Evolutionary conservation across 37 sponge, comb jelly and placozoan species (phyloP).

Genomic region (Chondrilla cf. caribensis): DNA sequence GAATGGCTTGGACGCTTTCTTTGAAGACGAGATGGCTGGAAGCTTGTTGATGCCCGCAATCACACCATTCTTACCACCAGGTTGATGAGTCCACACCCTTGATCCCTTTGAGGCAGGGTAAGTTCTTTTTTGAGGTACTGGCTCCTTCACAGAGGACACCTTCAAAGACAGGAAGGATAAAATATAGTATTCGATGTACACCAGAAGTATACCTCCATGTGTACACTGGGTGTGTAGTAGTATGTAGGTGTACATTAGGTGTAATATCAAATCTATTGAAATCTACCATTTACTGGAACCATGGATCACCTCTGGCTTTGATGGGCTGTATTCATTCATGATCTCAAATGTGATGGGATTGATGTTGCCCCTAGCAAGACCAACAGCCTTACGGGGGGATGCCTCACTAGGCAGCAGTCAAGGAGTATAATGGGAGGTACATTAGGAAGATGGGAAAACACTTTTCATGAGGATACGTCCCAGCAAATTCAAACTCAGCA

Average conservation of each 20-base stretch:
- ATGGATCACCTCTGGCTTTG: slow-evolving; percentile 46
- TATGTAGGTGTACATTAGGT: no score
- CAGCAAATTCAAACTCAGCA: slow-evolving; percentile 63
- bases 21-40: background rate
- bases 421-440: background rate
- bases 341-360: slow-evolving; percentile 75
- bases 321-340: slow-evolving; percentile 73
- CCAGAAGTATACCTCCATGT: no score
- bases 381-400: slow-evolving; percentile 76
- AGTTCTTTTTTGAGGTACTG: no score
- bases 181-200: no score
- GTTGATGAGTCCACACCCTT: no score
- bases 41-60: background rate
- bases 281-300: no score
- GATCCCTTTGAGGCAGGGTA: background rate
- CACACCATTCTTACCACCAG: no score
- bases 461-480: slow-evolving; percentile 85
- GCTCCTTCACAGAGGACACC: no score
- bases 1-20: background rate
- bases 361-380: slow-evolving; percentile 85
- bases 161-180: no score
- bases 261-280: no score
- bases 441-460: no score
- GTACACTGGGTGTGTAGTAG: no score
- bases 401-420: slow-evolving; percentile 32